phyloP scores from a whole-genome alignment of 30 jellyfish, hydroid and myxozoan species.

The Clytia hemisphaerica region DNA sequence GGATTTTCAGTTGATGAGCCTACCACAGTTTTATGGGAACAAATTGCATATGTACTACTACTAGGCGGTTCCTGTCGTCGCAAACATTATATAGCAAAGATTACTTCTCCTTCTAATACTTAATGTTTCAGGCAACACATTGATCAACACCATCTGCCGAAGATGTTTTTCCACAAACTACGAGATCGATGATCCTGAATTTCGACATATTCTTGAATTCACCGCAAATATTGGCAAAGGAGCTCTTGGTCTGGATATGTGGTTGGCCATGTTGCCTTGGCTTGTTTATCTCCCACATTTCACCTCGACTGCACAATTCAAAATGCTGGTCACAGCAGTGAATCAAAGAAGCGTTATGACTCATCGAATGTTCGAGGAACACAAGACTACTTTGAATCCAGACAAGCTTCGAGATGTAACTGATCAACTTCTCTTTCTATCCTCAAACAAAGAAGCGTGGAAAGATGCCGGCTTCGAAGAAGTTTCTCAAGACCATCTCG shows the following conservation, averaged over 20 bases:
- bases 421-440: constrained; percentile 35
- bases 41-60: too few relatives aligned
- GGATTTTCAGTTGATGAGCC: too few relatives aligned
- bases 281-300: constrained; percentile 52
- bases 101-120: too few relatives aligned
- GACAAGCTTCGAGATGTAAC: constrained; percentile 62
- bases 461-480: not conserved
- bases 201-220: constrained; percentile 34
- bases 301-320: too few relatives aligned
- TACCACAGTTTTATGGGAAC: too few relatives aligned
- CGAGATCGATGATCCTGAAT: constrained; percentile 62
- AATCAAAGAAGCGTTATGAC: too few relatives aligned
- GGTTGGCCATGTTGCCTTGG: constrained; percentile 40
- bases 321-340: too few relatives aligned
- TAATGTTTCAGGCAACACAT: constrained; percentile 48
- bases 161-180: constrained; percentile 54
- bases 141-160: constrained; percentile 54
- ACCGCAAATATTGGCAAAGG: constrained; percentile 32
- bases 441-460: too few relatives aligned
- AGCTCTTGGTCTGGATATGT: constrained; percentile 21
- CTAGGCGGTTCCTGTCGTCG: too few relatives aligned
- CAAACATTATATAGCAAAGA: too few relatives aligned
- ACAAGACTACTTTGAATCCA: constrained; percentile 45
- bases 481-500: constrained; percentile 36
- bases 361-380: constrained; percentile 41